Base-by-base conservation (phyloP, 2,888 invertebrate genomes). In the Lissocephala sabroskyi region DNA sequence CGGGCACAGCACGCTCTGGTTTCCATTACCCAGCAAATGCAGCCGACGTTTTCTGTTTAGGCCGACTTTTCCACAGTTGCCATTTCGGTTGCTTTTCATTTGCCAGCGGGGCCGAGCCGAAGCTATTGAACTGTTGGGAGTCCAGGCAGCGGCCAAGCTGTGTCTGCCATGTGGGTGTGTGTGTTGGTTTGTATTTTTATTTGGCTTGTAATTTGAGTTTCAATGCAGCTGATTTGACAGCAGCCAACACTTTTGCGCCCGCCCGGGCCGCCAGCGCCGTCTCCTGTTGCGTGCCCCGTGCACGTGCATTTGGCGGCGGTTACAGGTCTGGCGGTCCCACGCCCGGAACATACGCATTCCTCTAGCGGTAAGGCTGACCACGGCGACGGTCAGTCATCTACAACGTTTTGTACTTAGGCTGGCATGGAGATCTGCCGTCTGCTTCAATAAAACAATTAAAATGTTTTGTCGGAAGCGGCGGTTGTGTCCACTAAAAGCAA, bases 181-280 rank as follows among this genome's bases (percentile, higher is more conserved):
- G 3, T 3, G 23, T 23, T 3, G 23, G 7, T 5, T 23, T 23
- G 23, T 7, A 23, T 23, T 23, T 63, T 59, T 65, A 63, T 66
- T 65, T 61, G 56, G 56, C 55, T 53, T 60, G 67, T 70, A 73
- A 73, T 73, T 74, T 74, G 73, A 76, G 67, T 64, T 70, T 64
- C 66, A 77, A 66, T 65, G 70, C 66, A 52, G 58, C 70, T 73
- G 71, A 73, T 73, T 73, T 73, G 77, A 73, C 74, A 74, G 70
- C 76, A 56, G 55, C 52, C 66, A 73, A 73, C 70, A 76, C 77
- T 74, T 54, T 57, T 65, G 47, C 41, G 37, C 39, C 49, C 30
- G 5, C 30, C n/a, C 13, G 30, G 30, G 11, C 2, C 13, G 47
- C 19, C 41, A 33, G 19, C 36, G 41, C 13, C 3, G 54, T 61